A percentile compares a stretch with the other conserved stretches of the same genome.
Evolutionary conservation across 2,113 vertebrate genomes (phyloP).

Genomic region (Xiphophorus maculatus): DNA sequence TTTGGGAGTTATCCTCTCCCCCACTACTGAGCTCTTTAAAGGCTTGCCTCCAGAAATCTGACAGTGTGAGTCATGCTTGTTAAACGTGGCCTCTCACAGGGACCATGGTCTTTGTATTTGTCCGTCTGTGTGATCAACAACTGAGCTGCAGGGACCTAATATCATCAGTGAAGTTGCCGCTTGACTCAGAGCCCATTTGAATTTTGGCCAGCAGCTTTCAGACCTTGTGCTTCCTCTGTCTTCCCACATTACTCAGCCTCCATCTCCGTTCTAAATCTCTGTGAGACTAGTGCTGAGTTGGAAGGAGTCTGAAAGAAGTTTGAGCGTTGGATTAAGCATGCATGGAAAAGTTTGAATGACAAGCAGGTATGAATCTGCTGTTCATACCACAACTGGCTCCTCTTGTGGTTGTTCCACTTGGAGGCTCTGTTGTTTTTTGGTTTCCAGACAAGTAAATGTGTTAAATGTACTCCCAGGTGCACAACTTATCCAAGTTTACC

Average conservation of each 20-base stretch:
- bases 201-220: slow-evolving; percentile 41
- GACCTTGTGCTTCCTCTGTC: slow-evolving; percentile 40
- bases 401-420: background rate
- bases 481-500: background rate
- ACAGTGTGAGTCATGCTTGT: background rate
- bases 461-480: slow-evolving; percentile 7
- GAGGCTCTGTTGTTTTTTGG: background rate
- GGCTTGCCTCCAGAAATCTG: slow-evolving; percentile 11
- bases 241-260: slow-evolving; percentile 28
- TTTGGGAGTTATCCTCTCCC: background rate
- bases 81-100: background rate
- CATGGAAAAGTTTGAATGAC: background rate
- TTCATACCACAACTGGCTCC: no score
- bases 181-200: slow-evolving; percentile 25
- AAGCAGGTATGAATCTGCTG: background rate
- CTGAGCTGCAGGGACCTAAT: slow-evolving; percentile 16
- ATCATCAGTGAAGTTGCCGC: slow-evolving; percentile 19
- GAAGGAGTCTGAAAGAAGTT: slow-evolving; percentile 1
- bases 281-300: slow-evolving; percentile 7
- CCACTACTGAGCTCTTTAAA: background rate
- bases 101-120: slow-evolving; percentile 25
- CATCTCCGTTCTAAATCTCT: slow-evolving; percentile 40
- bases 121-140: slow-evolving; percentile 14
- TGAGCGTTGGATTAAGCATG: slow-evolving; percentile 22
- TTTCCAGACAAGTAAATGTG: background rate